Evolutionary conservation across 2,888 invertebrate species (phyloP).

Genomic region (Tetheella fluctuosa): DNA sequence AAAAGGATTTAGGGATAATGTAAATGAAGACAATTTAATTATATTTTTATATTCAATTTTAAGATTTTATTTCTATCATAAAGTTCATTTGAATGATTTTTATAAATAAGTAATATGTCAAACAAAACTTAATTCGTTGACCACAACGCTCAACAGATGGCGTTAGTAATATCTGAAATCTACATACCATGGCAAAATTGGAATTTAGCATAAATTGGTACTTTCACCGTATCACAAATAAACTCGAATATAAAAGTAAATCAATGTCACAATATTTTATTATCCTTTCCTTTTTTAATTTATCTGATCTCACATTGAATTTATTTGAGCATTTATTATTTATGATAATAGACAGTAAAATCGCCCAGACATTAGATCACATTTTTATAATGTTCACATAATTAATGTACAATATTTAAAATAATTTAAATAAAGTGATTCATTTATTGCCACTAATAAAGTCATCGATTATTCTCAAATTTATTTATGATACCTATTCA

Average conservation of each 20-base stretch:
- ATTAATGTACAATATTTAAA: slow-evolving; percentile 55
- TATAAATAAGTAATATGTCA: not conserved
- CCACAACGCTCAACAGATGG: slow-evolving; percentile 39
- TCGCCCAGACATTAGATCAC: slow-evolving; percentile 23
- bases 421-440: slow-evolving; percentile 57
- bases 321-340: not conserved
- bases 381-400: slow-evolving; percentile 45
- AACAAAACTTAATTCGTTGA: not conserved
- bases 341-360: slow-evolving; percentile 17
- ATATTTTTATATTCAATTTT: no score
- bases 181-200: slow-evolving; percentile 13
- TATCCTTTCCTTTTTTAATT: not conserved
- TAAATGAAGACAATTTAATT: no score
- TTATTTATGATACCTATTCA: slow-evolving; percentile 51
- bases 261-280: not conserved
- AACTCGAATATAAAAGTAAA: not conserved
- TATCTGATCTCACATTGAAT: not conserved
- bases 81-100: no score
- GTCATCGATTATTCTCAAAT: slow-evolving; percentile 54
- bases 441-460: slow-evolving; percentile 60
- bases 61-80: no score
- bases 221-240: slow-evolving; percentile 7
- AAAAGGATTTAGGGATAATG: no score
- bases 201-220: not conserved
- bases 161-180: slow-evolving; percentile 34